Evolutionary conservation across 92 coral and sea anemone genomes (phyloP).

Genomic region (Phymanthus crucifer): DNA sequence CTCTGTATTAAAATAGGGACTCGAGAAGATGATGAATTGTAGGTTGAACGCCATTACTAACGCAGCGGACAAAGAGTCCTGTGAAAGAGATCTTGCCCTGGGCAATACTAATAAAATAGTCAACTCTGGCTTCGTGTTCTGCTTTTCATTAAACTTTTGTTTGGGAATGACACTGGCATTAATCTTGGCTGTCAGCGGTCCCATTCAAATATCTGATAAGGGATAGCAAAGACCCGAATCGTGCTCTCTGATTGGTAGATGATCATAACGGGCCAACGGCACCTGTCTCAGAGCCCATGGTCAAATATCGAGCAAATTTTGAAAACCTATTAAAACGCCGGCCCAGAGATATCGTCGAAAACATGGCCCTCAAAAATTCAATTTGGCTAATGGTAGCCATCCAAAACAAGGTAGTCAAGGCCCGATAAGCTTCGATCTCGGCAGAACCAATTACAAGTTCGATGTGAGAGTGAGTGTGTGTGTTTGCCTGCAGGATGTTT

Average conservation of each 20-base stretch:
- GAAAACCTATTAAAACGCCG: conserved; percentile 17
- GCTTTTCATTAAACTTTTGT: conserved; percentile 24
- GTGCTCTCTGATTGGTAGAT: conserved; percentile 22
- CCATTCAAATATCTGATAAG: conserved; percentile 30
- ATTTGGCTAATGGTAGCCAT: conserved; percentile 14
- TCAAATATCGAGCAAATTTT: conserved; percentile 28
- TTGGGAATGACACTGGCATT: conserved; percentile 14
- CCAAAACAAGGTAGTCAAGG: neutral
- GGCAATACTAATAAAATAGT: conserved; percentile 3
- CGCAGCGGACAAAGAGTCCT: neutral
- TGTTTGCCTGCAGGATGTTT: neutral
- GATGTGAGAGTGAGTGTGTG: too few species aligned
- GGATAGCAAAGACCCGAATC: neutral
- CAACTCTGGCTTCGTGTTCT: neutral
- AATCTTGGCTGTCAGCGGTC: conserved; percentile 37
- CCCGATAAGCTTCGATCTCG: neutral
- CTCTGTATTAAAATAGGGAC: neutral
- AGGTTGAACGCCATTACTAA: neutral
- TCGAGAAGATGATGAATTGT: neutral
- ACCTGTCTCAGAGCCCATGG: conserved; percentile 34
- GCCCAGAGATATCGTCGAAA: neutral
- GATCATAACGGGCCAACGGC: conserved; percentile 24
- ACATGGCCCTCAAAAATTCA: neutral
- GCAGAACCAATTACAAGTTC: neutral
- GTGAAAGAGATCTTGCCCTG: neutral